Conservation (phyloP, 2,797 vertebrate species). For the Sylvia borin region DNA sequence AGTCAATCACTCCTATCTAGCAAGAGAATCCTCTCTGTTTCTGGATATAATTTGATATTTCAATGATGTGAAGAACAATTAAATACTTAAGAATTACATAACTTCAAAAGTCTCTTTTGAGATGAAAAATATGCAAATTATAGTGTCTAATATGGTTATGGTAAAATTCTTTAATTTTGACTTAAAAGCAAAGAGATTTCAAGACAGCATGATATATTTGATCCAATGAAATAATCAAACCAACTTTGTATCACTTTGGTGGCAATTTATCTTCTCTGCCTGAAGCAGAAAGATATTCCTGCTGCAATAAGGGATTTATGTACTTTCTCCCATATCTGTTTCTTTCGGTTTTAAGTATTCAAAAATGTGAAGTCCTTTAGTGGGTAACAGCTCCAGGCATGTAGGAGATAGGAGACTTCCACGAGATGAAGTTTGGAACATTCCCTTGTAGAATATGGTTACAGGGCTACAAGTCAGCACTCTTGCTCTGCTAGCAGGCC, state of each 20-base stretch:
- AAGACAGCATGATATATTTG: conserved; percentile 74
- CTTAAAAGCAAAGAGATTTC: conserved; percentile 76
- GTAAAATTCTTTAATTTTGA: conserved; percentile 78
- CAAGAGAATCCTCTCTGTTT: conserved; percentile 48
- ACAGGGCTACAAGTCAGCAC: conserved; percentile 30
- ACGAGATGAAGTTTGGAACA: conserved; percentile 45
- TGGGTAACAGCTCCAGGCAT: conserved; percentile 36
- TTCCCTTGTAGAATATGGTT: neutral
- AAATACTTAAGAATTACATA: conserved; percentile 69
- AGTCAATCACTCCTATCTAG: conserved; percentile 60
- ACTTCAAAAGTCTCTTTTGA: conserved; percentile 73
- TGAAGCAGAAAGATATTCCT: conserved; percentile 75
- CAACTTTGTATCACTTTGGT: conserved; percentile 71
- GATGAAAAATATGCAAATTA: conserved; percentile 79
- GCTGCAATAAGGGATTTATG: conserved; percentile 74
- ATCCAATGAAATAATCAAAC: conserved; percentile 79
- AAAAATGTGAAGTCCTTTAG: conserved; percentile 64
- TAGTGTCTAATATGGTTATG: conserved; percentile 72
- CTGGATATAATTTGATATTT: conserved; percentile 66
- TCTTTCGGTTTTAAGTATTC: conserved; percentile 70
- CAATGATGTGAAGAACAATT: conserved; percentile 72
- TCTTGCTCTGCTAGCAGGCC: neutral
- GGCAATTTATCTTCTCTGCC: conserved; percentile 78
- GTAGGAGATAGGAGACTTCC: conserved; percentile 43
- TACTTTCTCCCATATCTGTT: conserved; percentile 68